Evolutionary conservation across 2,888 invertebrate species (phyloP).

Genomic region (Platycheirus rosarum): DNA sequence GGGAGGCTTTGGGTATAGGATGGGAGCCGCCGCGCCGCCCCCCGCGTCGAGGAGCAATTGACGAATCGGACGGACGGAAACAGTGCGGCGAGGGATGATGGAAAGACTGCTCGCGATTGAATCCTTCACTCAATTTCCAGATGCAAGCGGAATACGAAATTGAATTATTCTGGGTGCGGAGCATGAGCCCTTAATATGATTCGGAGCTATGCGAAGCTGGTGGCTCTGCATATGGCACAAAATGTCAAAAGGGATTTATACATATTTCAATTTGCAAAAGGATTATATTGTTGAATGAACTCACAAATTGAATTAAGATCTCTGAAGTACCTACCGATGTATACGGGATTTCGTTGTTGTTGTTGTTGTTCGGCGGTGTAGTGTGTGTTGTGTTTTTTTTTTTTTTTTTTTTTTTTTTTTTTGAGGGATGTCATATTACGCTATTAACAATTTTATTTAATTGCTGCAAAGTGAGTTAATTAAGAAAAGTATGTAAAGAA

Average conservation of each 20-base stretch:
- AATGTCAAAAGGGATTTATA: slow-evolving; percentile 45
- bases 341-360: slow-evolving; percentile 3
- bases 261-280: slow-evolving; percentile 60
- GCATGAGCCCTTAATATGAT: slow-evolving; percentile 34
- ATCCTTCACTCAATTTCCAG: slow-evolving; percentile 48
- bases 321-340: slow-evolving; percentile 22
- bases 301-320: slow-evolving; percentile 53
- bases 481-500: slow-evolving; percentile 10
- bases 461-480: slow-evolving; percentile 54
- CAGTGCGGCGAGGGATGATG: not conserved
- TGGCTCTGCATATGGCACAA: slow-evolving; percentile 51
- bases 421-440: slow-evolving; percentile 28
- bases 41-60: not conserved
- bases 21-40: not conserved
- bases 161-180: slow-evolving; percentile 47
- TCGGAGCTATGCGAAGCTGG: slow-evolving; percentile 29
- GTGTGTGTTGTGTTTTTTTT: not conserved
- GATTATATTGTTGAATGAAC: slow-evolving; percentile 54
- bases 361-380: slow-evolving; percentile 32
- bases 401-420: slow-evolving; percentile 18
- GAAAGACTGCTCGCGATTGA: slow-evolving; percentile 43
- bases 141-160: slow-evolving; percentile 50
- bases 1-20: not conserved
- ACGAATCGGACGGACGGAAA: slow-evolving; percentile 7
- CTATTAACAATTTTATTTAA: slow-evolving; percentile 41